These are phyloP conservation scores for Pachyramphus minor DNA, from an alignment of 2,113 vertebrate genomes.

Conservation along the genomic window DNA sequence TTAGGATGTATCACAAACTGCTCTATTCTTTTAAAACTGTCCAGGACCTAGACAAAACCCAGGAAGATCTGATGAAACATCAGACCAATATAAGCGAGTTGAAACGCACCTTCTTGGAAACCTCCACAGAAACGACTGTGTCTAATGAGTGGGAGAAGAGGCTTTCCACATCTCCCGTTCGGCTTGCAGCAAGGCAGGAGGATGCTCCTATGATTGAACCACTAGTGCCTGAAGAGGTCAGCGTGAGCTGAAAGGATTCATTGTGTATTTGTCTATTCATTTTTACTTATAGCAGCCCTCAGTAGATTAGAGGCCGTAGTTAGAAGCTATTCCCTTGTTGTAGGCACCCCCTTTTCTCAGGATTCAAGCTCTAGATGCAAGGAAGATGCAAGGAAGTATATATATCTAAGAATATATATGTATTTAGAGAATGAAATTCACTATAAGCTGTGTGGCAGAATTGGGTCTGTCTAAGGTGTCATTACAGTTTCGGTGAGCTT, in stretches of 20 bases:
- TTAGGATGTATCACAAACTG: conserved; percentile 9
- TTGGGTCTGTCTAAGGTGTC: not conserved
- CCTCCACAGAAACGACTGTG: conserved; percentile 71
- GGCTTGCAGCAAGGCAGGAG: conserved; percentile 79
- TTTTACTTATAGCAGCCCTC: not conserved
- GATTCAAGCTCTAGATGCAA: not conserved
- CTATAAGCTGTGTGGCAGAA: not conserved
- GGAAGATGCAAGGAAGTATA: not conserved
- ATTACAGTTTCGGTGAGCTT: not conserved
- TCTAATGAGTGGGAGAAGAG: conserved; percentile 91
- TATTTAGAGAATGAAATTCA: not conserved
- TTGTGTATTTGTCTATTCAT: not conserved
- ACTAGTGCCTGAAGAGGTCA: conserved; percentile 89
- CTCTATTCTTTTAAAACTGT: conserved; percentile 59
- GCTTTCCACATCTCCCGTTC: conserved; percentile 85
- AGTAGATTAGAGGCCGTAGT: not conserved
- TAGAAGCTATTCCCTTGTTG: not conserved
- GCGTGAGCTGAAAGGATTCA: conserved; percentile 59
- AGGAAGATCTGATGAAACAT: conserved; percentile 87
- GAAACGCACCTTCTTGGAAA: conserved; percentile 94
- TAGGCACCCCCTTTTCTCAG: not conserved
- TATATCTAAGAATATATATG: not conserved
- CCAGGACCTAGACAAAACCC: conserved; percentile 81
- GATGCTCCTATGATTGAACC: conserved; percentile 91
- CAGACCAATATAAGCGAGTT: conserved; percentile 92